Conservation (phyloP, 2,888 invertebrate species). For the Oscheius onirici region DNA sequence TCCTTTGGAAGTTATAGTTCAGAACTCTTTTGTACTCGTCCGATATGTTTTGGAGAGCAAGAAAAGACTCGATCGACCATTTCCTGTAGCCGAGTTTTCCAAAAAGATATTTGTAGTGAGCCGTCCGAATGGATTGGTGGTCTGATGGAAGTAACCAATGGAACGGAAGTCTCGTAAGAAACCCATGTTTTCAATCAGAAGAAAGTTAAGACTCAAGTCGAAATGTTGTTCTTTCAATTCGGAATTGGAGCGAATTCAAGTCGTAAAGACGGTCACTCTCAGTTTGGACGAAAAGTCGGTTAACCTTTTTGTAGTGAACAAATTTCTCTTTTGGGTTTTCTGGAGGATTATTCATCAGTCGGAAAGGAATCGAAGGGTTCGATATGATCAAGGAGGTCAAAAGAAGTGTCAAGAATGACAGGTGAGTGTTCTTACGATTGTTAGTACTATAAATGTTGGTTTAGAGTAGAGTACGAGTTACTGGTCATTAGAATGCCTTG, state of each 20-base stretch:
- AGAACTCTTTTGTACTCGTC: constrained; percentile 13
- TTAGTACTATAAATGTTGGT: background rate
- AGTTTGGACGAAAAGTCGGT: background rate
- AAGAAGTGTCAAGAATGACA: background rate
- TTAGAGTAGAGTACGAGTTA: background rate
- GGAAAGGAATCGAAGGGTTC: constrained; percentile 4
- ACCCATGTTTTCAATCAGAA: background rate
- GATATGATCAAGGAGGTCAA: constrained; percentile 11
- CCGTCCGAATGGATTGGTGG: constrained; percentile 3
- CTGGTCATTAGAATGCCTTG: constrained; percentile 1
- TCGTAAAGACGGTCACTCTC: background rate
- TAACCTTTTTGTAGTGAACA: background rate
- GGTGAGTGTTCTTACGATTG: background rate
- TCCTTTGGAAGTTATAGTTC: background rate
- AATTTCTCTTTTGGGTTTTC: background rate
- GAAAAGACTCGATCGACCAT: no score
- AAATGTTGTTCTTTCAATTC: background rate
- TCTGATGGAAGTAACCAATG: constrained; percentile 3
- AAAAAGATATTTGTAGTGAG: background rate
- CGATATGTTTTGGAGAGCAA: background rate
- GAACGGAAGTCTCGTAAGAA: background rate
- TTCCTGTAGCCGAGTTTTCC: background rate
- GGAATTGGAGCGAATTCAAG: background rate
- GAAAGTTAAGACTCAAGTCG: background rate
- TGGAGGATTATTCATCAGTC: background rate